phyloP scores from a whole-genome alignment of 2,113 vertebrate species.

The Menidia beryllina region DNA sequence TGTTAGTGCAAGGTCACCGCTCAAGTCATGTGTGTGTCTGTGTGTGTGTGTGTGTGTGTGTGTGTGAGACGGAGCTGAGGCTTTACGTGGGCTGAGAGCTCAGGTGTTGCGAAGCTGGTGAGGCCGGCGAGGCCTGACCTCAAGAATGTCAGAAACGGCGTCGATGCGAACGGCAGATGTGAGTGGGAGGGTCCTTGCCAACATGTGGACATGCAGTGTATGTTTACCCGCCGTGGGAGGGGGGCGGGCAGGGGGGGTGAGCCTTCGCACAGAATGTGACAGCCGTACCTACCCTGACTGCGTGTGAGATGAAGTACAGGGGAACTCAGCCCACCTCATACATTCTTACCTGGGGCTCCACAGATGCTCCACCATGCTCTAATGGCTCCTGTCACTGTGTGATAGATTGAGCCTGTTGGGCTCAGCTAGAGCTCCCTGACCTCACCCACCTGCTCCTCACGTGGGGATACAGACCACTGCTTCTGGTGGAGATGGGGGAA shows the following conservation, averaged over 20 bases:
- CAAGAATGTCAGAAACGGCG: constrained; percentile 21
- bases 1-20: constrained; percentile 58
- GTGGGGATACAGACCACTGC: constrained; percentile 41
- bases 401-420: constrained; percentile 79
- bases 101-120: constrained; percentile 38
- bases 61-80: constrained; percentile 13
- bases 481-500: constrained; percentile 30
- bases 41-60: constrained; percentile 24
- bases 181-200: not conserved
- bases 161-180: constrained; percentile 3
- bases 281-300: constrained; percentile 65
- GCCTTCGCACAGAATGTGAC: constrained; percentile 57
- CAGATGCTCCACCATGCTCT: constrained; percentile 77
- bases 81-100: constrained; percentile 36
- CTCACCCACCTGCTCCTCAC: constrained; percentile 63
- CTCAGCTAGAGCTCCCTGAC: constrained; percentile 56
- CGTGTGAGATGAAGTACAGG: constrained; percentile 53
- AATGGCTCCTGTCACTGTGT: constrained; percentile 75
- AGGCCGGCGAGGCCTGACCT: constrained; percentile 21
- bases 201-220: not conserved
- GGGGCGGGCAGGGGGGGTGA: not conserved
- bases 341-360: constrained; percentile 66
- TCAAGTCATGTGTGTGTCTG: constrained; percentile 5
- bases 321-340: constrained; percentile 24
- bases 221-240: constrained; percentile 5